Evolutionary conservation across 2,888 invertebrate genomes (phyloP).

Genomic region (Oscheius sp.): DNA sequence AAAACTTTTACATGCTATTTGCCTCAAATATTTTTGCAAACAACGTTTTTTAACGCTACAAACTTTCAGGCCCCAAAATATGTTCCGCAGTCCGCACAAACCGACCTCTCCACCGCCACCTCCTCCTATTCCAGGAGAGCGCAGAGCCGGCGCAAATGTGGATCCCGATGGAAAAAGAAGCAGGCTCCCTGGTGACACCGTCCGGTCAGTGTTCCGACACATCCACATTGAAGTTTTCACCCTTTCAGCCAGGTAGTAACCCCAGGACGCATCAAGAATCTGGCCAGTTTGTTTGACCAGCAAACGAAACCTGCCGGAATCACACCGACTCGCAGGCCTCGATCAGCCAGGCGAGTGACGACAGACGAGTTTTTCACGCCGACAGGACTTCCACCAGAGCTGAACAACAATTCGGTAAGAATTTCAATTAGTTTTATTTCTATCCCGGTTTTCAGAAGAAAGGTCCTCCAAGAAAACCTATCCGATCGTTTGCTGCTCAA

Average conservation of each 20-base stretch:
- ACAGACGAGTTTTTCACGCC: conserved; percentile 4
- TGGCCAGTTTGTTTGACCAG: conserved; percentile 32
- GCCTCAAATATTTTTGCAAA: too few relatives aligned
- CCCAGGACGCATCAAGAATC: conserved; percentile 24
- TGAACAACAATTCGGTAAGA: neutral
- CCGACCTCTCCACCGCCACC: conserved; percentile 8
- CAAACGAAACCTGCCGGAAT: conserved; percentile 4
- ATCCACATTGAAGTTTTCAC: neutral
- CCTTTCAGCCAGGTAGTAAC: conserved; percentile 18
- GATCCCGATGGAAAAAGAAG: conserved; percentile 2
- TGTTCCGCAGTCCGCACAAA: neutral
- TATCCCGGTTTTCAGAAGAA: neutral
- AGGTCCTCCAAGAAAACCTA: conserved; percentile 8
- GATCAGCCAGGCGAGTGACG: neutral
- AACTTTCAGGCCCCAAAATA: too few relatives aligned
- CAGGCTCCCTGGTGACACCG: conserved; percentile 14
- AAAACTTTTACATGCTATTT: too few relatives aligned
- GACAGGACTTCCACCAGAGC: neutral
- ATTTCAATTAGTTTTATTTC: neutral
- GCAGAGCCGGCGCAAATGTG: conserved; percentile 1
- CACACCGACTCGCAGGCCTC: neutral
- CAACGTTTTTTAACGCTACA: too few relatives aligned
- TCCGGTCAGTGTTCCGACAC: conserved; percentile 10
- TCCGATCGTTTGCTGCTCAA: conserved; percentile 10
- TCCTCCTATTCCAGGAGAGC: conserved; percentile 1